Percentiles rank a stretch among this genome's conserved stretches.
phyloP scores from a whole-genome alignment of 2,888 invertebrate species.

The Drosophila niveifrons region DNA sequence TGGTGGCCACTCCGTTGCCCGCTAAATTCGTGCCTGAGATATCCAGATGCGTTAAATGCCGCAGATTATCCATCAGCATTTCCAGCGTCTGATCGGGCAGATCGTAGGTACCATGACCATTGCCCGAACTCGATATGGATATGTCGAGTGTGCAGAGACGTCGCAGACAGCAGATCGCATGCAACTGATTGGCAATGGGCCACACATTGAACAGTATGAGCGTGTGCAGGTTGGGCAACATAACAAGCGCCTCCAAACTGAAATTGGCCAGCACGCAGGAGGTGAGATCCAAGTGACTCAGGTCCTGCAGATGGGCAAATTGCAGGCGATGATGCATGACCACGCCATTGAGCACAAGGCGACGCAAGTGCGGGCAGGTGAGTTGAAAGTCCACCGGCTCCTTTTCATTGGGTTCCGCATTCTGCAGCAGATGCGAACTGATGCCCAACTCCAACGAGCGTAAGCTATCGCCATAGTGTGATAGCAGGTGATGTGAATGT shows the following conservation, averaged over 20 bases:
- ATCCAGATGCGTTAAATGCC: constrained; percentile 92
- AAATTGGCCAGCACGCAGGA: constrained; percentile 85
- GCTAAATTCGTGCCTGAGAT: constrained; percentile 98
- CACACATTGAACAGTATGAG: constrained; percentile 93
- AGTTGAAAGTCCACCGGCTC: constrained; percentile 88
- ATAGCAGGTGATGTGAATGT: constrained; percentile 89
- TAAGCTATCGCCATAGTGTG: constrained; percentile 89
- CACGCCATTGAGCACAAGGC: constrained; percentile 84
- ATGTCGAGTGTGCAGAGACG: constrained; percentile 92
- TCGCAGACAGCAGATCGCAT: constrained; percentile 87
- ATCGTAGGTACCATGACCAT: constrained; percentile 90
- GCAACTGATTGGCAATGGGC: constrained; percentile 87
- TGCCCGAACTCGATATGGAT: constrained; percentile 89
- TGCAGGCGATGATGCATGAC: constrained; percentile 83
- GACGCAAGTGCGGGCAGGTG: constrained; percentile 84
- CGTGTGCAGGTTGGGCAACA: constrained; percentile 89
- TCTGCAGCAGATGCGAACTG: constrained; percentile 88
- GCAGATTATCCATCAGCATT: constrained; percentile 90
- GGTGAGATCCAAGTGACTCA: constrained; percentile 84
- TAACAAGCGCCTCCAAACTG: constrained; percentile 86
- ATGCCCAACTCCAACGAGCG: constrained; percentile 90
- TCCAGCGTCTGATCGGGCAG: constrained; percentile 90
- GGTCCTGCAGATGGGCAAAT: constrained; percentile 82
- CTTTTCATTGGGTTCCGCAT: constrained; percentile 86
- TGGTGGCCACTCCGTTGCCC: constrained; percentile 91